phyloP scores from a whole-genome alignment of 2,888 invertebrate genomes.

The Nomada fucata region DNA sequence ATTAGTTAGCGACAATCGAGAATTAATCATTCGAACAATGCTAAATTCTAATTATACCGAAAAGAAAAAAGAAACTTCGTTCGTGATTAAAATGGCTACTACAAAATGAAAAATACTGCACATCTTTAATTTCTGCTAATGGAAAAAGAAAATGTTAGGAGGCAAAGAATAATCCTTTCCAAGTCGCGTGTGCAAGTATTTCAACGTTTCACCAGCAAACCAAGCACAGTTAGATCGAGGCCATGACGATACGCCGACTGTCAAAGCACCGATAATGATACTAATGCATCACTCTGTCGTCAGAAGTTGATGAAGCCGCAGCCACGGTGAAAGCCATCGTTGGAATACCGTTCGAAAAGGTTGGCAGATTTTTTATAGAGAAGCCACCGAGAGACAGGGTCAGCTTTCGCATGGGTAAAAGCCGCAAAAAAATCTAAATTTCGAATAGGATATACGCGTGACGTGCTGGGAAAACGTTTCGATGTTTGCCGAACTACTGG shows the following conservation, averaged over 20 bases:
- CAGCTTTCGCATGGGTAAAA: background rate
- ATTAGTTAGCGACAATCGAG: background rate
- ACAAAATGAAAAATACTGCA: too few relatives aligned
- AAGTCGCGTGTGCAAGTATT: background rate
- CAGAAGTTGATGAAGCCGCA: slow-evolving; percentile 13
- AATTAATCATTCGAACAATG: background rate
- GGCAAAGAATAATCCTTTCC: background rate
- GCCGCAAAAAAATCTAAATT: slow-evolving; percentile 16
- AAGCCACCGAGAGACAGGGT: background rate
- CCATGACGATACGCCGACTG: background rate
- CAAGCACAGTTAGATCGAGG: background rate
- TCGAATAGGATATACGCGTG: background rate
- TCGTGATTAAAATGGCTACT: too few relatives aligned
- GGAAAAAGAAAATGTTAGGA: too few relatives aligned
- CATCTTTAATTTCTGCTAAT: background rate
- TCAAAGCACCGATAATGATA: slow-evolving; percentile 8
- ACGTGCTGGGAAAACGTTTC: slow-evolving; percentile 17
- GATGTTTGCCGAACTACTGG: slow-evolving; percentile 35
- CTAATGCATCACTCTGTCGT: slow-evolving; percentile 23
- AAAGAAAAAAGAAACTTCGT: too few relatives aligned
- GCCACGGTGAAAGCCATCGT: slow-evolving; percentile 11
- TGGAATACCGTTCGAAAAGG: background rate
- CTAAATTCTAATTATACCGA: background rate
- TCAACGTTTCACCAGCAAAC: background rate
- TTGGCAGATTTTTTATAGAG: background rate